Base-by-base conservation (phyloP, 2,113 vertebrate species). In the Gorsachius goisagi region DNA sequence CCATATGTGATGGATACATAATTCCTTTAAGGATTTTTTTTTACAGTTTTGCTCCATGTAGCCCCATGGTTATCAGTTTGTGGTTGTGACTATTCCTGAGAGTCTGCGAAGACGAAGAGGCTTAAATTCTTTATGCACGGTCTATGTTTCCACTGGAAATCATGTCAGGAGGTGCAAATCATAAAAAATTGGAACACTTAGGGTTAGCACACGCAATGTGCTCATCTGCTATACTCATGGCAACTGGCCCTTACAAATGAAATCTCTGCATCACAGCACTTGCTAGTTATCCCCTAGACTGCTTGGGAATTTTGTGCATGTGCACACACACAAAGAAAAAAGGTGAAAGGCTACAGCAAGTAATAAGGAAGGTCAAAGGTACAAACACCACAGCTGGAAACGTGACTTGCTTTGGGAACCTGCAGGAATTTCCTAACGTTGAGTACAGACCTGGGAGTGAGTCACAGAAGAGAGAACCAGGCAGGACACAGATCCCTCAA, bases 301-400 rank as follows among this genome's bases (percentile, higher is more conserved):
- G 30, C 1, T 11, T 5, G 23, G 49, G 21, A 19, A 33, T 33
- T 56, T 33, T 60, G 28, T 62, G 33, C 20, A 6, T 0, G 0
- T 28, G 33, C 37, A 32, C 22, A n/a, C 41, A 8, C 11, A 35
- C 9, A 55, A 22, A 73, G 3, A 67, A 21, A 35, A 63, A 71
- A 2, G 15, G 35, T 62, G 30, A 81, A 66, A 56, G 27, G 30
- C 18, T 81, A 32, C 41, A 53, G 41, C 16, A 33, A 21, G 21
- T 23, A 74, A 18, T 14, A 44, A 27, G 10, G 19, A 69, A 66
- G 27, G 27, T 11, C 8, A 2, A 52, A 64, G 11, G 19, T 32
- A 74, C 45, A 69, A 85, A 39, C 23, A 39, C 6, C 49, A 49
- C 45, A 76, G 24, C 44, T 59, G 59, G 35, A 81, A 84, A 77